These are phyloP conservation scores for Stictonetta naevosa DNA, from an alignment of 2,113 vertebrate species.

Conservation along the genomic window DNA sequence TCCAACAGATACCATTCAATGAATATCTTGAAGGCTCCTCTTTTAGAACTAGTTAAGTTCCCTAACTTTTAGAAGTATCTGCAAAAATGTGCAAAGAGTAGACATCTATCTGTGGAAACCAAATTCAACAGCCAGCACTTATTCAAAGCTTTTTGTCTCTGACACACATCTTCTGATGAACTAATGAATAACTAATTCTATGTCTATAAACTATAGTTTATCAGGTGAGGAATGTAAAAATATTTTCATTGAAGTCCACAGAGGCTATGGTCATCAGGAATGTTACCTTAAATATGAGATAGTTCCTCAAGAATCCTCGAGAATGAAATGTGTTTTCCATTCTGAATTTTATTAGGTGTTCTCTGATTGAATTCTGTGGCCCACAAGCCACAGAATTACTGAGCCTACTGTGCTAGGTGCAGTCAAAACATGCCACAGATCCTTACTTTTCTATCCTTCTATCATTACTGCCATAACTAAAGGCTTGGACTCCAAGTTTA, in stretches of 20 bases:
- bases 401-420: background rate
- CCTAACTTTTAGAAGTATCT: background rate
- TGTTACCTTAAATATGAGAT: background rate
- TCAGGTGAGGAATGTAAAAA: background rate
- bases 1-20: background rate
- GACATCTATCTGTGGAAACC: background rate
- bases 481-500: background rate
- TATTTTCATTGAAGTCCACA: background rate
- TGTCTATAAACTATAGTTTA: background rate
- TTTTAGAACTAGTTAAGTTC: background rate
- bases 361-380: background rate
- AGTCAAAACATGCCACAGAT: background rate
- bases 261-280: background rate
- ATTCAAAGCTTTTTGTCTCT: background rate
- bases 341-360: background rate
- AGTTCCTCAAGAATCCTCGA: background rate
- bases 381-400: background rate
- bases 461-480: background rate
- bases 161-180: background rate
- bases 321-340: background rate
- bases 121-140: background rate
- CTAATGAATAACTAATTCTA: background rate
- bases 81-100: background rate
- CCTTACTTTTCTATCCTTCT: background rate
- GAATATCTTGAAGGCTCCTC: background rate